Percentiles rank a stretch among this genome's conserved stretches.
Evolutionary conservation across 1,140 invertebrate genomes (phyloP).

Genomic region (Venustaconcha ellipsiformis): DNA sequence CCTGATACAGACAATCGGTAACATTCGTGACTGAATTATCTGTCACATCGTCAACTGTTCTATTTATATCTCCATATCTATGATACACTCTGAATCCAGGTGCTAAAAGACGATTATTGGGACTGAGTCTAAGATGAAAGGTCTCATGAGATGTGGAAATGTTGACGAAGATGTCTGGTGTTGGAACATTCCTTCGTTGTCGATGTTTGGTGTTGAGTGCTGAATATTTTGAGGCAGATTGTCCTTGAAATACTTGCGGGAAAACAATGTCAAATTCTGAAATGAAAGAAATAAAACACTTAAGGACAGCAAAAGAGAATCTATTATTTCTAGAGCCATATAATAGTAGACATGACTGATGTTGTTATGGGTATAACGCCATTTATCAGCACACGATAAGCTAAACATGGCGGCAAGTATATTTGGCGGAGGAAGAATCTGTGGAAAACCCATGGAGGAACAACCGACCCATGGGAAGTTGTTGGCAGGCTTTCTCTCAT

Average conservation of each 20-base stretch:
- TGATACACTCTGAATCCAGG: conserved; percentile 27
- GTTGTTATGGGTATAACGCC: too few relatives aligned
- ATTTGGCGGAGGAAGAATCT: too few relatives aligned
- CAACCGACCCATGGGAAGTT: too few relatives aligned
- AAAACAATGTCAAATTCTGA: conserved; percentile 24
- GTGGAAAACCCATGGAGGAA: too few relatives aligned
- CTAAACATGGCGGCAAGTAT: too few relatives aligned
- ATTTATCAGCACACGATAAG: too few relatives aligned
- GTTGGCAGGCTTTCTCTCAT: too few relatives aligned
- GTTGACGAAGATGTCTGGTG: conserved; percentile 25
- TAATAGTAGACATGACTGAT: too few relatives aligned
- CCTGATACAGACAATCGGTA: conserved; percentile 10
- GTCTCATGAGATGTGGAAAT: conserved; percentile 14
- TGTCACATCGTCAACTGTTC: conserved; percentile 14
- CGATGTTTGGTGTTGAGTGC: conserved; percentile 4
- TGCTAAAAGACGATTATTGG: conserved; percentile 12
- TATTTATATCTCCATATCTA: conserved; percentile 13
- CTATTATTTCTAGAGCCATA: too few relatives aligned
- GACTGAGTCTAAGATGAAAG: conserved; percentile 17
- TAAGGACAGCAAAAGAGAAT: too few relatives aligned
- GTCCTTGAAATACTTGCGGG: conserved; percentile 19
- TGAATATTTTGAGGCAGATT: background rate
- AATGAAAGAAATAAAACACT: conserved; percentile 1
- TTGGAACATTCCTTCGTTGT: conserved; percentile 13
- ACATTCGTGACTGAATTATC: conserved; percentile 8